Evolutionary conservation across 2,797 vertebrate species (phyloP).

Genomic region (Philypnodon macrostomus): DNA sequence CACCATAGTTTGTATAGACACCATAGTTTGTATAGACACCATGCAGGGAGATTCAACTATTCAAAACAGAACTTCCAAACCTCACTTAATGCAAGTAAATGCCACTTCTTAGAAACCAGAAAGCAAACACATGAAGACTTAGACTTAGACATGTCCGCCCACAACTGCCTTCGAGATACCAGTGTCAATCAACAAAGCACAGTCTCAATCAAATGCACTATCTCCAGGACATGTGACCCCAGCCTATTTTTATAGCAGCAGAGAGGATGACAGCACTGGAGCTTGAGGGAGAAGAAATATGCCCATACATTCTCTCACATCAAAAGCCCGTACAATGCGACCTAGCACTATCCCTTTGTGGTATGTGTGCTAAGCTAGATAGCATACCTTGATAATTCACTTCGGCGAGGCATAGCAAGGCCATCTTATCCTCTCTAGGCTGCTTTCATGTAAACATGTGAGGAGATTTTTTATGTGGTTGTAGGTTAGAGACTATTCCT

Average conservation of each 20-base stretch:
- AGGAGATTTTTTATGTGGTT: no score
- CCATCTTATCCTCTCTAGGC: not conserved
- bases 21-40: no score
- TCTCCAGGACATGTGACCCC: slow-evolving; percentile 67
- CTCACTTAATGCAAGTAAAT: slow-evolving; percentile 16
- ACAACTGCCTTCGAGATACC: slow-evolving; percentile 35
- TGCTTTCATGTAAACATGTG: slow-evolving; percentile 29
- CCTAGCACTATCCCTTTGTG: slow-evolving; percentile 28
- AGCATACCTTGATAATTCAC: slow-evolving; percentile 27
- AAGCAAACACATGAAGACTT: not conserved
- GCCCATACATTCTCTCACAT: slow-evolving; percentile 48
- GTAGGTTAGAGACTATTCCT: no score
- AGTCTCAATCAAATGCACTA: slow-evolving; percentile 65
- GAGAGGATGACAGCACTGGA: slow-evolving; percentile 63
- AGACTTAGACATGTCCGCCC: slow-evolving; percentile 15
- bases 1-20: no score
- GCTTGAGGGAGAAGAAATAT: slow-evolving; percentile 45
- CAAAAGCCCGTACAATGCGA: slow-evolving; percentile 51
- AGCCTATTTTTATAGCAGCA: slow-evolving; percentile 69
- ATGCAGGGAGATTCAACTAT: no score
- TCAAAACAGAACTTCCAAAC: not conserved
- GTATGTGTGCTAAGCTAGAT: slow-evolving; percentile 44
- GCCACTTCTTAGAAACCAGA: slow-evolving; percentile 9
- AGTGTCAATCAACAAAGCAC: slow-evolving; percentile 50
- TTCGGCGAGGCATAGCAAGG: not conserved